phyloP scores from a whole-genome alignment of 30 jellyfish, hydroid and myxozoan genomes.

The Cassiopea xamachana region DNA sequence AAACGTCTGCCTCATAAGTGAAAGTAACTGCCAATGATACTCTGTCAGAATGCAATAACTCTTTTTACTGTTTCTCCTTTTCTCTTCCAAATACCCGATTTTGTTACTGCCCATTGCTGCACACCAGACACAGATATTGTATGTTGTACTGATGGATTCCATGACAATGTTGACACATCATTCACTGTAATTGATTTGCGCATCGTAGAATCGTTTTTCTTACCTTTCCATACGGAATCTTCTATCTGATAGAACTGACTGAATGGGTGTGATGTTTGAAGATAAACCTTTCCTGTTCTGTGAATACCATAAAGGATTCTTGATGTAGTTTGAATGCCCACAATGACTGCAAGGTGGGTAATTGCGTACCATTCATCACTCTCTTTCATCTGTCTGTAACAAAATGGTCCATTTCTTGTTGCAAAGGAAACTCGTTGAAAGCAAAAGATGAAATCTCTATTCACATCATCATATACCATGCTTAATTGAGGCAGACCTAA shows the following conservation, averaged over 20 bases:
- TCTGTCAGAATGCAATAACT: not conserved
- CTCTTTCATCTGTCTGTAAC: slow-evolving; percentile 2
- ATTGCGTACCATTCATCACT: not conserved
- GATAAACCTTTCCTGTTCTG: not conserved
- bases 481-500: slow-evolving; percentile 30
- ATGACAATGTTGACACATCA: not conserved
- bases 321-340: not conserved
- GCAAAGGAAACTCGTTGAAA: not conserved
- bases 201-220: not conserved
- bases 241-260: slow-evolving; percentile 2
- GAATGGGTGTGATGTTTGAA: not conserved
- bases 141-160: not conserved
- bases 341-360: not conserved
- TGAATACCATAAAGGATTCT: slow-evolving; percentile 3
- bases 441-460: slow-evolving; percentile 4
- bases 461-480: slow-evolving; percentile 36
- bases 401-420: not conserved
- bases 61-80: not conserved
- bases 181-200: not conserved
- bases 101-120: slow-evolving; percentile 17
- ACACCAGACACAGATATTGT: not conserved
- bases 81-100: not conserved
- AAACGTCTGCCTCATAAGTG: too few species aligned
- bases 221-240: not conserved
- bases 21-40: too few species aligned